These are phyloP conservation scores for Acrobasis repandana DNA, from an alignment of 2,888 invertebrate genomes.

Conservation along the genomic window DNA sequence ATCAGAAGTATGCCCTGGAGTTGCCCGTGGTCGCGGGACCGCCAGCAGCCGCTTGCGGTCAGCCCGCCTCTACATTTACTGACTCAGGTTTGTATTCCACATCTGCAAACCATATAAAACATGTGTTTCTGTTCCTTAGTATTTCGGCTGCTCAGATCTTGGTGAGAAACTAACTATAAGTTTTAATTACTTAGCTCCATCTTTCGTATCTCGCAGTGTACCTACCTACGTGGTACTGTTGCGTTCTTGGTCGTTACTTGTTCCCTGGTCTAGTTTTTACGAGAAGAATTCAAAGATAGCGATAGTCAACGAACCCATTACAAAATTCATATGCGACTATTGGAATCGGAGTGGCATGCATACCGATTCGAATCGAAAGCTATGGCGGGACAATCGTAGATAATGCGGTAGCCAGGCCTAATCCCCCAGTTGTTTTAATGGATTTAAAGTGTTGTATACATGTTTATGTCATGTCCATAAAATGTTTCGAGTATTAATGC, in stretches of 20 bases:
- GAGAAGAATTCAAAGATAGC: slow-evolving; percentile 43
- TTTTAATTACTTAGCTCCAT: background rate
- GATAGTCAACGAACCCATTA: slow-evolving; percentile 57
- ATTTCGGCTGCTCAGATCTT: background rate
- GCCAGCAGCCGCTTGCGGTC: slow-evolving; percentile 59
- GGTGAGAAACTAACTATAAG: background rate
- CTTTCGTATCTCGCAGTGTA: background rate
- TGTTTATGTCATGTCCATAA: slow-evolving; percentile 66
- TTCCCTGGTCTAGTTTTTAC: slow-evolving; percentile 39
- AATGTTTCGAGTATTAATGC: slow-evolving; percentile 45
- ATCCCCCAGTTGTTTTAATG: slow-evolving; percentile 69
- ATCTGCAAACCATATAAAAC: background rate
- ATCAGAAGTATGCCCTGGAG: slow-evolving; percentile 68
- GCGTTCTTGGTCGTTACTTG: slow-evolving; percentile 5
- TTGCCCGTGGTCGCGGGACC: slow-evolving; percentile 75
- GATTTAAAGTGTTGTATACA: slow-evolving; percentile 65
- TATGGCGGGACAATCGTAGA: slow-evolving; percentile 56
- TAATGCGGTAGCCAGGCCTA: slow-evolving; percentile 58
- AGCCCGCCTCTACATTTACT: slow-evolving; percentile 61
- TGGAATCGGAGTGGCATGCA: slow-evolving; percentile 33
- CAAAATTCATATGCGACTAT: slow-evolving; percentile 48
- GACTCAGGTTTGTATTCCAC: slow-evolving; percentile 61
- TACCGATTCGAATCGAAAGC: slow-evolving; percentile 55
- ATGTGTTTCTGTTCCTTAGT: background rate
- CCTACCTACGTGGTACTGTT: background rate